phyloP scores from a whole-genome alignment of 2,888 invertebrate genomes.

The Rotaria socialis region DNA sequence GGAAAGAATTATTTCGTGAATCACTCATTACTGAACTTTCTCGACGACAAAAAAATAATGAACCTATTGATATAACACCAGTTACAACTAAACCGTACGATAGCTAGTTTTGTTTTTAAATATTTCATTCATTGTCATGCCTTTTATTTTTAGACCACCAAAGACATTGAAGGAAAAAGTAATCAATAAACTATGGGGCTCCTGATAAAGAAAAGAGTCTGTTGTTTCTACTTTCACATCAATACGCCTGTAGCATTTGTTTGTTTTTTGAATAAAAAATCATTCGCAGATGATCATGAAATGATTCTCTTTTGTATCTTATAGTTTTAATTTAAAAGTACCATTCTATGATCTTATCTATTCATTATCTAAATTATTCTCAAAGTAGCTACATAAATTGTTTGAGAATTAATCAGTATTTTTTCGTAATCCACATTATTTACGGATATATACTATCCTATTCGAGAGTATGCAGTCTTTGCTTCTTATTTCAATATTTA shows the following conservation, averaged over 20 bases:
- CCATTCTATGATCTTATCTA: no score
- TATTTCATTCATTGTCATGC: not conserved
- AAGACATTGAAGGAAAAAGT: not conserved
- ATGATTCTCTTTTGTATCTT: no score
- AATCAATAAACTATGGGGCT: not conserved
- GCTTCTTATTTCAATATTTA: no score
- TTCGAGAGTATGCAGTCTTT: no score
- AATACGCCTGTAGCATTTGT: not conserved
- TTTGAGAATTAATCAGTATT: no score
- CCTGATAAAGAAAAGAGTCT: not conserved
- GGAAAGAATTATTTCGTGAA: conserved; percentile 43
- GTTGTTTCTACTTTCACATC: not conserved
- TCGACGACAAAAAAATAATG: conserved; percentile 11
- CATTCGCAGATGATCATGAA: not conserved
- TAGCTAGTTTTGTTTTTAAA: not conserved
- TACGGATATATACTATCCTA: no score
- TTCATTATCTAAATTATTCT: no score
- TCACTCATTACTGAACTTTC: not conserved
- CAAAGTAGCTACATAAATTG: no score
- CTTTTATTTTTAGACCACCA: not conserved
- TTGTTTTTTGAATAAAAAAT: not conserved
- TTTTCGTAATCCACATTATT: no score
- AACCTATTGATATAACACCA: conserved; percentile 4
- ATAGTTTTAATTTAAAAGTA: no score
- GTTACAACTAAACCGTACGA: not conserved